Base-by-base conservation (phyloP, 2,888 invertebrate species). In the Pheosia tremula region DNA sequence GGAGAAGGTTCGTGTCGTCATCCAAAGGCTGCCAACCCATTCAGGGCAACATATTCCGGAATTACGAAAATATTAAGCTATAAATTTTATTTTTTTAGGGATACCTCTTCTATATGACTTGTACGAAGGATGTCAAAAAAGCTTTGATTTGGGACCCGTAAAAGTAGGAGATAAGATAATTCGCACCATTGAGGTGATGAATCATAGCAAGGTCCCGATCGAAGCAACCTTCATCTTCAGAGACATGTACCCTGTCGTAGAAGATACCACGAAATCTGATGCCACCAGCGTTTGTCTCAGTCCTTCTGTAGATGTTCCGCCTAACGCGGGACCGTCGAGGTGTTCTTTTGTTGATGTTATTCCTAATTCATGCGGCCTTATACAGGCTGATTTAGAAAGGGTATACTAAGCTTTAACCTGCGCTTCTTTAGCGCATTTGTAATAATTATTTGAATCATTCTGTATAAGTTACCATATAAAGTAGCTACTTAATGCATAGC, bases 141-240 rank as follows among this genome's bases (percentile, higher is more conserved):
- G 85, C 71, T 92, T 91, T 59, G 85, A 91, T 65, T 75, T 93
- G 54, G 93, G 93, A 9, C 86, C 89, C 9, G 91, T 93, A 0
- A 91, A 85, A 82, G 86, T 95, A 0, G 95, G 95, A 0, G 91
- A 94, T 64, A 90, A 86, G 50, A 88, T 91, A 13, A 84, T 90
- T 13, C 94, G 93, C 59, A 90, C 90, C 60, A 91, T 96, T 58
- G 90, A 93, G 66, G 94, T 96, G n/a, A 86, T 94, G 75, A 96
- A 96, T 74, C 91, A 94, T 62, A 94, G 95, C 62, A 90, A 93
- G 72, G 92, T 94, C 52, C 76, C 93, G 3, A 89, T 95, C n/a
- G 89, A 93, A n/a, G 90, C 95, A 0, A 83, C 78, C 57, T 94
- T 95, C 64, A 89, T 93, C 74, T 87, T 95, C 57, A 87, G 88